Conservation (phyloP, 2,113 vertebrate genomes). For the Phrynosoma platyrhinos region DNA sequence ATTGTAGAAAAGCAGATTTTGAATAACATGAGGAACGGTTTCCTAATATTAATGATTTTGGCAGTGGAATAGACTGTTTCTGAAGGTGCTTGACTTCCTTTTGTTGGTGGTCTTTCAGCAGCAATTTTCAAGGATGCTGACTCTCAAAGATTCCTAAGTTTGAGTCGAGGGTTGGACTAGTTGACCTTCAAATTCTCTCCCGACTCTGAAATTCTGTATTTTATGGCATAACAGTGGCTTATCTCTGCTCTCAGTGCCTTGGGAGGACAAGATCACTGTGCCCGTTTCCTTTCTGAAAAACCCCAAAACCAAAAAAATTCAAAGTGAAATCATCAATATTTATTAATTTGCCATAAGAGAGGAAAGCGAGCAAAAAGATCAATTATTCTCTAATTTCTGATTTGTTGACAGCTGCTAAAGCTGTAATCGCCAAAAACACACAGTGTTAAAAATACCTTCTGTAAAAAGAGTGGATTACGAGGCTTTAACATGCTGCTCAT, state of each 20-base stretch:
- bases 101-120: neutral
- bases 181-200: neutral
- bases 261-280: no score
- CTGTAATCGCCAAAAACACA: neutral
- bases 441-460: conserved; percentile 2
- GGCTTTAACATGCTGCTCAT: neutral
- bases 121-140: neutral
- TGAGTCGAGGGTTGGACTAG: neutral
- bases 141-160: no score
- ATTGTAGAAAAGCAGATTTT: no score
- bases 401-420: conserved; percentile 1
- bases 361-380: neutral
- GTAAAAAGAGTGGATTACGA: neutral
- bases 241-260: neutral
- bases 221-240: neutral
- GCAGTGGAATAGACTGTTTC: neutral
- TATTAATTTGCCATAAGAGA: neutral
- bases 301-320: no score
- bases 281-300: neutral
- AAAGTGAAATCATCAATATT: neutral
- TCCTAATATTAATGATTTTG: neutral
- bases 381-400: neutral
- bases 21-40: no score
- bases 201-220: neutral
- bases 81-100: neutral